These are phyloP conservation scores for Hyperopisus bebe DNA, from an alignment of 2,113 vertebrate genomes.

Conservation along the genomic window DNA sequence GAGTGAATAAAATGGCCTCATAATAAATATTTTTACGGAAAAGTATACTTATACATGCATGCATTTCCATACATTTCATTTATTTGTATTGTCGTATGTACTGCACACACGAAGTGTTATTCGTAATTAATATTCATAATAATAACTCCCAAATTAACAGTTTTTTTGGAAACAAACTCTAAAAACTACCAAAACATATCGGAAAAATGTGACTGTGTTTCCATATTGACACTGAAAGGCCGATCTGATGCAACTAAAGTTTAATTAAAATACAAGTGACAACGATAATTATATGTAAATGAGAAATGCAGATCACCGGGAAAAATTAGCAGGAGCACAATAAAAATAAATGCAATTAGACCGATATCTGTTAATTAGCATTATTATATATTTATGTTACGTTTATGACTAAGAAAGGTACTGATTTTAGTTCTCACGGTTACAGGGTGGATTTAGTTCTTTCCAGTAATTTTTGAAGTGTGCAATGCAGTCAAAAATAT, in stretches of 20 bases:
- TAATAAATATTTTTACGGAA: background rate
- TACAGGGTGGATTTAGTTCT: background rate
- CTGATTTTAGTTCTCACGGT: background rate
- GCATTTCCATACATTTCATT: background rate
- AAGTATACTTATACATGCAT: background rate
- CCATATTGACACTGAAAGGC: background rate
- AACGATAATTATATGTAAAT: conserved; percentile 12
- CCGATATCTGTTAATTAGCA: background rate
- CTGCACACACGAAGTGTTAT: background rate
- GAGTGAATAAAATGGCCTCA: background rate
- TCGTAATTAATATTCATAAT: background rate
- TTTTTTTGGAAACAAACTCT: background rate
- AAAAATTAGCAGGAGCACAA: background rate
- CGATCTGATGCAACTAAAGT: background rate
- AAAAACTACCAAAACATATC: background rate
- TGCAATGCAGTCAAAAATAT: background rate
- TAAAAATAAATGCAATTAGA: conserved; percentile 18
- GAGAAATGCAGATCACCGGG: background rate
- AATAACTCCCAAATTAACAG: background rate
- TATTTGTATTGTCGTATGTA: background rate
- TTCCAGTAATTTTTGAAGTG: background rate
- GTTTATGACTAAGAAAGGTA: background rate
- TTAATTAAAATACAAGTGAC: conserved; percentile 22
- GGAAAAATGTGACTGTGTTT: background rate
- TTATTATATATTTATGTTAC: background rate